phyloP scores from a whole-genome alignment of 2,888 invertebrate genomes.

The Ormyrus thymus region DNA sequence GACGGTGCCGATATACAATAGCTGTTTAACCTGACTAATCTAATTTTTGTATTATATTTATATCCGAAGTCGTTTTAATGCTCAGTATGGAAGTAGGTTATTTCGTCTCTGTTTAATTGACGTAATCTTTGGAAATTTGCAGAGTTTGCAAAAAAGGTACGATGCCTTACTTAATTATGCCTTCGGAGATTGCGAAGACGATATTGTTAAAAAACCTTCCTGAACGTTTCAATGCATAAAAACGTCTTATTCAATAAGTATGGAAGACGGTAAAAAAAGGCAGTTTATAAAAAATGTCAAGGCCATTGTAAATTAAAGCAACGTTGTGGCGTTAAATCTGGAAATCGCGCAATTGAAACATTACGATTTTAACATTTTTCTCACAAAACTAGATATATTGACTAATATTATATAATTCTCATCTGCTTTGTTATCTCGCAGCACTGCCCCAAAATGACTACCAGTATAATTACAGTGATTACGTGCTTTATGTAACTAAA shows the following conservation, averaged over 20 bases:
- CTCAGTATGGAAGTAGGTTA: too few species aligned
- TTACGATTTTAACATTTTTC: too few species aligned
- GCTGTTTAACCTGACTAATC: background rate
- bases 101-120: too few species aligned
- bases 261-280: conserved; percentile 13
- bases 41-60: background rate
- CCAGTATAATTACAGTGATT: conserved; percentile 9
- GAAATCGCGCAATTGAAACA: background rate
- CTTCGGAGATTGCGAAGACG: too few species aligned
- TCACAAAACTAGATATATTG: too few species aligned
- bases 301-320: conserved; percentile 17
- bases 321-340: background rate
- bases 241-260: conserved; percentile 16
- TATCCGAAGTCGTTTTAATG: too few species aligned
- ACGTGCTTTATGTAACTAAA: conserved; percentile 11
- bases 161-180: too few species aligned
- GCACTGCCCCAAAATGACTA: conserved; percentile 8
- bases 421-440: background rate
- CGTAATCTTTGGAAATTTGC: too few species aligned
- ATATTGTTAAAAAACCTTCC: too few species aligned
- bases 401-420: too few species aligned
- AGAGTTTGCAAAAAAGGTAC: too few species aligned
- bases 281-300: conserved; percentile 33
- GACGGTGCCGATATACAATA: background rate
- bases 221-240: background rate